These are phyloP conservation scores for Stichopus horrens DNA, from an alignment of 53 echinoderm and acorn worm genomes.

Conservation along the genomic window DNA sequence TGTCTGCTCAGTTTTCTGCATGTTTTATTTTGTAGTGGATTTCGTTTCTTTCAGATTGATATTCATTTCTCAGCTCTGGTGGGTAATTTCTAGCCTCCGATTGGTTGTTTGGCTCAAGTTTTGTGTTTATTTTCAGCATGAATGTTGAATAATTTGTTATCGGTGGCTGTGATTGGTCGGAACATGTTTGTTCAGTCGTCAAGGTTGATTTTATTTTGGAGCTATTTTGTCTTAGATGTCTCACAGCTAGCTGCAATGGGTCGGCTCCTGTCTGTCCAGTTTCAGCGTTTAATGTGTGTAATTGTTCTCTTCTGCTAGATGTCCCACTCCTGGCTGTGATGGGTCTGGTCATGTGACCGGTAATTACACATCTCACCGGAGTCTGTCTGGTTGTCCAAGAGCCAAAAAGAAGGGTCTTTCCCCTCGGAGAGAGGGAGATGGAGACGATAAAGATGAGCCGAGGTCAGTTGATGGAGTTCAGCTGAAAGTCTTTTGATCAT, in stretches of 20 bases:
- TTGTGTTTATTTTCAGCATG: too few species aligned
- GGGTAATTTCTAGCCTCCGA: neutral
- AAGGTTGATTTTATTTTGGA: too few species aligned
- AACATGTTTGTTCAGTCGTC: too few species aligned
- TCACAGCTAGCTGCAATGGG: too few species aligned
- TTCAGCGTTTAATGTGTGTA: neutral
- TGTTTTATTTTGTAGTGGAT: neutral
- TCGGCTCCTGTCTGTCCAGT: too few species aligned
- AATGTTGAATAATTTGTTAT: too few species aligned
- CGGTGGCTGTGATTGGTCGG: too few species aligned
- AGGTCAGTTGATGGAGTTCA: constrained; percentile 1
- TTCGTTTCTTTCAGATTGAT: neutral
- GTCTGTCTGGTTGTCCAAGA: constrained; percentile 89
- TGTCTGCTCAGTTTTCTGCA: neutral
- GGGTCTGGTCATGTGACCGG: constrained; percentile 98
- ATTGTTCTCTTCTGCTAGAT: constrained; percentile 49
- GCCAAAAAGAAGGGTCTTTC: constrained; percentile 84
- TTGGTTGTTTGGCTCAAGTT: neutral
- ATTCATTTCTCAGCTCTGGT: neutral
- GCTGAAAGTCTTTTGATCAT: neutral
- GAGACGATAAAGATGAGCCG: constrained; percentile 59
- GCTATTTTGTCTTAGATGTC: too few species aligned
- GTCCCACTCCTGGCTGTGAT: constrained; percentile 89
- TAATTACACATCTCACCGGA: constrained; percentile 96
- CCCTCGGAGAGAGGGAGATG: constrained; percentile 72